A percentile compares a stretch with the other conserved stretches of the same genome.
Conservation (phyloP, 2,888 invertebrate species). For the Mesorhabditis belari region DNA sequence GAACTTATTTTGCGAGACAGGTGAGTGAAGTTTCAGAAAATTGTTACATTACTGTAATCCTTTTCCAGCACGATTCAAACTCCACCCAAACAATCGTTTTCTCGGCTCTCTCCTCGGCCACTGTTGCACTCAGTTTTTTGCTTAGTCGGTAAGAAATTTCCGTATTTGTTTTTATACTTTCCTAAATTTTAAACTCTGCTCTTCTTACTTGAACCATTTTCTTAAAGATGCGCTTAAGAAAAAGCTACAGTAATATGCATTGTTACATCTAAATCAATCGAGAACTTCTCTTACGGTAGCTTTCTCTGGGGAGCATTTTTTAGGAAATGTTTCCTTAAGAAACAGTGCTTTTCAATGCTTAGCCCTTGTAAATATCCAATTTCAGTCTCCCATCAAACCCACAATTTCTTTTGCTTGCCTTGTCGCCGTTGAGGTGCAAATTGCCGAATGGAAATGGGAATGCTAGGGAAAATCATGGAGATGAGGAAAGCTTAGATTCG, state of each 20-base stretch:
- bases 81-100: constrained; percentile 61
- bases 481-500: neutral
- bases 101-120: constrained; percentile 82
- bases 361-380: neutral
- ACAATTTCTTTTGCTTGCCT: neutral
- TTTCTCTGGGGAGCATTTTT: neutral
- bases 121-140: constrained; percentile 74
- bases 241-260: no score
- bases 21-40: neutral
- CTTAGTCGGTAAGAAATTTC: constrained; percentile 73
- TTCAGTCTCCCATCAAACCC: neutral
- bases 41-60: neutral
- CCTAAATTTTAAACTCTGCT: no score
- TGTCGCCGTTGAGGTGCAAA: neutral
- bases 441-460: neutral
- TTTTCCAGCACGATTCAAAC: constrained; percentile 16
- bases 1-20: constrained; percentile 58
- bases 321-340: no score
- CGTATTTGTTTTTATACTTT: no score
- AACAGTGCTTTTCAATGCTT: neutral
- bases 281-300: no score
- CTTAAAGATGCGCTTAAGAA: no score
- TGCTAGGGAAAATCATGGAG: no score
- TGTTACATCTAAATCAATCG: no score
- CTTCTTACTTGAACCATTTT: no score